These are phyloP conservation scores for Diaperis boleti DNA, from an alignment of 2,888 invertebrate species.

Conservation along the genomic window DNA sequence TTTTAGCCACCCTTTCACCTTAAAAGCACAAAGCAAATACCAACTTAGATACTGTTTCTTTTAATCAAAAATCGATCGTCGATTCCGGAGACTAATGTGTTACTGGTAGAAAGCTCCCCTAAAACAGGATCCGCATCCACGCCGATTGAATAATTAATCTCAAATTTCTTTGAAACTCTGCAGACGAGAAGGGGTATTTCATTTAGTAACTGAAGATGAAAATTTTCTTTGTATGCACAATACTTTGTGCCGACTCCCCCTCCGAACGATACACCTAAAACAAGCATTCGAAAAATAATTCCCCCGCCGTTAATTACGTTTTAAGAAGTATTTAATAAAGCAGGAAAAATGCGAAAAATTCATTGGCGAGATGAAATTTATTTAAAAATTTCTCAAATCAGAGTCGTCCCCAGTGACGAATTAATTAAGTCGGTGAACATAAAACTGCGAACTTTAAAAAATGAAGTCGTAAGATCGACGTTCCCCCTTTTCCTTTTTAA, in stretches of 20 bases:
- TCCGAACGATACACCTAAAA: too few species aligned
- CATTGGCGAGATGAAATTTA: constrained; percentile 61
- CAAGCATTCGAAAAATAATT: constrained; percentile 18
- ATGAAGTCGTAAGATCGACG: constrained; percentile 62
- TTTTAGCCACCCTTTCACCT: too few species aligned
- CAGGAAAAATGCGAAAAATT: constrained; percentile 61
- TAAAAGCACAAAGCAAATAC: too few species aligned
- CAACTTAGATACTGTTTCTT: too few species aligned
- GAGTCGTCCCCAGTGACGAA: constrained; percentile 63
- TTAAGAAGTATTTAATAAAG: constrained; percentile 54
- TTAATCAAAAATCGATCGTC: not conserved
- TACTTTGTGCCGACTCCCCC: not conserved
- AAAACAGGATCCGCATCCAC: not conserved
- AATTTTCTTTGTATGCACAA: constrained; percentile 19
- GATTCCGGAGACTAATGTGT: not conserved
- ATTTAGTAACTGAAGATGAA: constrained; percentile 6
- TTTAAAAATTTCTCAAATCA: constrained; percentile 61
- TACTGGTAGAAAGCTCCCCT: not conserved
- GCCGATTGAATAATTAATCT: constrained; percentile 17
- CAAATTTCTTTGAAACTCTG: constrained; percentile 10
- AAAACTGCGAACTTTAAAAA: constrained; percentile 61
- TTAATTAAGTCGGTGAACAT: constrained; percentile 65
- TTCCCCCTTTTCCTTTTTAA: constrained; percentile 63
- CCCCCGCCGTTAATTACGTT: constrained; percentile 35
- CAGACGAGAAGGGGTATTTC: not conserved